Evolutionary conservation across 2,113 vertebrate species (phyloP), one percentile per base, ranked within the genome.

Genomic region (Tretioscincus oriximinensis): DNA sequence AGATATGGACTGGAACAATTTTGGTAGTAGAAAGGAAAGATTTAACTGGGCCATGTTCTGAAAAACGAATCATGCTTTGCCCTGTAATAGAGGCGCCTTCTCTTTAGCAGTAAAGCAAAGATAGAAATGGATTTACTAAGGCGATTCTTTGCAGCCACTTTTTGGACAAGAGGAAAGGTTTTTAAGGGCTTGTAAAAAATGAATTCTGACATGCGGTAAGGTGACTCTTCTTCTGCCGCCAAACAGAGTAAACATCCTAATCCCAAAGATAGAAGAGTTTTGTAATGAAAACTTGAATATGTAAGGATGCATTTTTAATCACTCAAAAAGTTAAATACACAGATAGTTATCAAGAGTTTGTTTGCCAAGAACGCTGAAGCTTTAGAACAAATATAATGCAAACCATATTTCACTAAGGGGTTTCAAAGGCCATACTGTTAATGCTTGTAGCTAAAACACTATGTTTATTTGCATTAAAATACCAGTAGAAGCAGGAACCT

Each of bases 401-500:
- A 67, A 84, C 7, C 72, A 84, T 61, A 18, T 60, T 83, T 84
- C 64, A 81, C 84, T 81, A 70, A 68, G 26, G 77, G 61, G 45
- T 10, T 35, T 47, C 54, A 85, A 82, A 84, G 78, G 77, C 22
- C 73, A 81, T 91, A 80, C 29, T 5, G 14, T 80, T 58, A 72
- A 76, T 41, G 76, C 84, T 82, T 92, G 74, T n/a, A 86, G 21
- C 88, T 92, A 81, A 88, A 90, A 85, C 80, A 29, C 86, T 87
- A 78, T 18, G n/a, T 77, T 76, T 61, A 10, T 66, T 80, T 74
- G 7, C 78, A 51, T 86, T 78, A 82, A 86, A 83, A 69, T 45
- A 63, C 9, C 54, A 72, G 47, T 16, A 84, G 0, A 80, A 73
- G n/a, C 31, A 51, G 14, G 81, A 65, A 76, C 61, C 84, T 26